These are phyloP conservation scores for Anoplius nigerrimus DNA, from an alignment of 2,888 invertebrate species.

Conservation along the genomic window DNA sequence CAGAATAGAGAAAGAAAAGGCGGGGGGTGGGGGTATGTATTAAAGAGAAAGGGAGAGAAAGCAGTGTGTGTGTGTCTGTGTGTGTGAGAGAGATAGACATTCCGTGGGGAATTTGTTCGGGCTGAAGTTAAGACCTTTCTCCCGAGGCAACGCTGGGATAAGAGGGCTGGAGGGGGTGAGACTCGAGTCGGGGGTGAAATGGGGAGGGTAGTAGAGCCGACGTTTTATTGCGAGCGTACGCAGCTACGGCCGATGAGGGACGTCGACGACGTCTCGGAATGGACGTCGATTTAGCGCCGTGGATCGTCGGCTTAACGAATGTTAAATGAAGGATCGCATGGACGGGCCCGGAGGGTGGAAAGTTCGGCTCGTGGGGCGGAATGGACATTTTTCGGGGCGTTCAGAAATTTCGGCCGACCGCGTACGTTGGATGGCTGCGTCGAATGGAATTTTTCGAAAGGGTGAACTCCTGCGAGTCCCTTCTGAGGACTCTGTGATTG, in stretches of 20 bases:
- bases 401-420: no score
- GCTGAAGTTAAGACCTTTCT: constrained; percentile 20
- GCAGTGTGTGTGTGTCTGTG: no score
- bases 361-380: no score
- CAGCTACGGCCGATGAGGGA: constrained; percentile 10
- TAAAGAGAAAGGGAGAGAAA: not conserved
- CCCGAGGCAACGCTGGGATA: constrained; percentile 3
- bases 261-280: constrained; percentile 3
- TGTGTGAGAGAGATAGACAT: constrained; percentile 2
- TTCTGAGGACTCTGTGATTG: no score
- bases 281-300: constrained; percentile 11
- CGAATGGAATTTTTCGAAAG: no score
- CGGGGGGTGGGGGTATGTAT: not conserved
- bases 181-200: not conserved
- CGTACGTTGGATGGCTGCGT: no score
- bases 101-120: constrained; percentile 25
- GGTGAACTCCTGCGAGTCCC: no score
- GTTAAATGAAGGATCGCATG: constrained; percentile 2
- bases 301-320: constrained; percentile 5
- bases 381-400: no score
- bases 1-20: constrained; percentile 12
- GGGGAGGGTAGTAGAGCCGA: constrained; percentile 3
- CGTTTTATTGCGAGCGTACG: constrained; percentile 12
- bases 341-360: no score
- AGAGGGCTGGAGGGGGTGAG: not conserved